Percentiles rank a stretch among this genome's conserved stretches.
These are phyloP conservation scores for Glyptemys insculpta DNA, from an alignment of 2,797 vertebrate genomes.

Conservation along the genomic window DNA sequence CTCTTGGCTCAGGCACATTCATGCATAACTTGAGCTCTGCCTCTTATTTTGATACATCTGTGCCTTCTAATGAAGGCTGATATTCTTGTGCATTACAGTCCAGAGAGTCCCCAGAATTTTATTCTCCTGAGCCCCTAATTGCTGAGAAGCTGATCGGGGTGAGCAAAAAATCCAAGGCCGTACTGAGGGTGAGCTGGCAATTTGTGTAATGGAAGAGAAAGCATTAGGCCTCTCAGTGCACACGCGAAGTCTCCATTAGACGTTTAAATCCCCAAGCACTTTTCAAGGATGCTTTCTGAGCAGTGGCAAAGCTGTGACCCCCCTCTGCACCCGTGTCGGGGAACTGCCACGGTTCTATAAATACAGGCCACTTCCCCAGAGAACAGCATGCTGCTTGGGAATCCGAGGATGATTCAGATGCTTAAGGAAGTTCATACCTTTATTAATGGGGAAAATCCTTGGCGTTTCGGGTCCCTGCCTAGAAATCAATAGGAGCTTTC, in stretches of 20 bases:
- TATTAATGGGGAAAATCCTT: slow-evolving; percentile 1
- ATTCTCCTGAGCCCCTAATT: background rate
- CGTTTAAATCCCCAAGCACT: background rate
- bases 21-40: background rate
- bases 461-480: background rate
- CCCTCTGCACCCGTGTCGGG: accelerated
- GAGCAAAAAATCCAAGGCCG: background rate
- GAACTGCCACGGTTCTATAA: background rate
- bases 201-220: background rate
- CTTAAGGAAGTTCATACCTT: background rate
- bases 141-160: background rate
- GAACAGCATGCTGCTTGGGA: background rate
- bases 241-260: accelerated
- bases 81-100: background rate
- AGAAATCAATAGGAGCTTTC: background rate
- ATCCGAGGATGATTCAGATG: background rate
- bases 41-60: background rate
- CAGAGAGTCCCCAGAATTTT: background rate
- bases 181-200: background rate
- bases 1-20: background rate
- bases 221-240: accelerated
- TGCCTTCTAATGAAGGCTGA: background rate
- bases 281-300: background rate
- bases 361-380: accelerated
- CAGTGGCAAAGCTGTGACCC: background rate